phyloP scores from a whole-genome alignment of 1,140 invertebrate genomes.

The Heliothis virescens region DNA sequence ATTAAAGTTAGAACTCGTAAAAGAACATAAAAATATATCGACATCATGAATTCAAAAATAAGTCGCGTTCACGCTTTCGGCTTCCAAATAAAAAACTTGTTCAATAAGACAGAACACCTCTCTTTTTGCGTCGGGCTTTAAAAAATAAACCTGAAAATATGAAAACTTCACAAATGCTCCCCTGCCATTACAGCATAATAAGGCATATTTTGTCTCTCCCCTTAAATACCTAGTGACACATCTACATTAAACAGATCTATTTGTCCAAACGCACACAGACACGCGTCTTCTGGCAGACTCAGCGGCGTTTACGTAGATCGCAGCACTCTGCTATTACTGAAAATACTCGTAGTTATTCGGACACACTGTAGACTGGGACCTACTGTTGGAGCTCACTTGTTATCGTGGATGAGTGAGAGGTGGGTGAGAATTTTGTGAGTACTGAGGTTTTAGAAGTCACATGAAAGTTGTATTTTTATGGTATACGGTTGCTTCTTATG shows the following conservation, averaged over 20 bases:
- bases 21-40: no score
- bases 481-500: no score
- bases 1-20: no score
- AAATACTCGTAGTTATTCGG: constrained; percentile 64
- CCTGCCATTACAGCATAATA: no score
- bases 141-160: no score
- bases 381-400: constrained; percentile 7
- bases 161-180: no score
- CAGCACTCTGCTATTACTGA: constrained; percentile 72
- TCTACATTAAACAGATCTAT: constrained; percentile 54
- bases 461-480: no score
- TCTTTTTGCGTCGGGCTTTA: no score
- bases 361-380: background rate
- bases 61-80: no score
- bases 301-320: constrained; percentile 78
- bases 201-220: background rate
- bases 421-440: background rate
- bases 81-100: no score
- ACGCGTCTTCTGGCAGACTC: constrained; percentile 74
- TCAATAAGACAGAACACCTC: no score
- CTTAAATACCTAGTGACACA: background rate
- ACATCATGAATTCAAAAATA: no score
- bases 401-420: background rate
- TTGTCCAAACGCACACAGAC: constrained; percentile 58
- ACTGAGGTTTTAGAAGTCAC: background rate